Percentiles rank a stretch among this genome's conserved stretches.
Conservation (phyloP, 2,888 invertebrate genomes). For the Minunthozetes semirufus region DNA sequence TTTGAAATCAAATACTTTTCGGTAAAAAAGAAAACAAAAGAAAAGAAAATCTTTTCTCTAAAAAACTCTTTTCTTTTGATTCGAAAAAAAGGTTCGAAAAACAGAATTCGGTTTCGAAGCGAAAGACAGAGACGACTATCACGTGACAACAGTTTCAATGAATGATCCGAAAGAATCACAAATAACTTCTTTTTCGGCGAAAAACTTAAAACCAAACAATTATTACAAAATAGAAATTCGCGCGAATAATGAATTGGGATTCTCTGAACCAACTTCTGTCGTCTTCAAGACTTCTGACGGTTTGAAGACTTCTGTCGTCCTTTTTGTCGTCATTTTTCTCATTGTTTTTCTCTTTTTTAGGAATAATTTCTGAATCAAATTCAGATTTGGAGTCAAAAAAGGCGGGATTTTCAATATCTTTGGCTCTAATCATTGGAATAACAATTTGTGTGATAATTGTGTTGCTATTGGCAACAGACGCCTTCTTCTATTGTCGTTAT, state of each 20-base stretch:
- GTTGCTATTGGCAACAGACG: conserved; percentile 64
- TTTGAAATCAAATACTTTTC: conserved; percentile 74
- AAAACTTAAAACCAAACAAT: conserved; percentile 63
- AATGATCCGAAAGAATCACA: not conserved
- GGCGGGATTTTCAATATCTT: no score
- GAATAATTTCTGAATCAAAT: not conserved
- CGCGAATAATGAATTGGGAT: conserved; percentile 78
- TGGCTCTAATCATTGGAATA: conserved; percentile 30
- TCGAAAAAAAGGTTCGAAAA: conserved; percentile 22
- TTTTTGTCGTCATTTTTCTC: not conserved
- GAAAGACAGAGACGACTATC: not conserved
- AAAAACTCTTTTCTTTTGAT: no score
- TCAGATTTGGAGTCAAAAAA: no score
- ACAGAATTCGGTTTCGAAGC: conserved; percentile 26
- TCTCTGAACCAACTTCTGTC: conserved; percentile 67
- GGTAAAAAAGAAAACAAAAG: no score
- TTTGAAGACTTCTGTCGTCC: not conserved
- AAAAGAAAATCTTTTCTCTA: no score
- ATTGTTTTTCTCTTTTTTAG: not conserved
- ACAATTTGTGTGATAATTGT: conserved; percentile 58
- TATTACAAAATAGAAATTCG: conserved; percentile 73
- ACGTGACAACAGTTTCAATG: not conserved
- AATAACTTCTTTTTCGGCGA: conserved; percentile 25
- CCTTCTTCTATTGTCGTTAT: conserved; percentile 65
- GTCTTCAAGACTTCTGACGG: conserved; percentile 68